Evolutionary conservation across 2,113 vertebrate species (phyloP).

Genomic region (Semnornis frantzii): DNA sequence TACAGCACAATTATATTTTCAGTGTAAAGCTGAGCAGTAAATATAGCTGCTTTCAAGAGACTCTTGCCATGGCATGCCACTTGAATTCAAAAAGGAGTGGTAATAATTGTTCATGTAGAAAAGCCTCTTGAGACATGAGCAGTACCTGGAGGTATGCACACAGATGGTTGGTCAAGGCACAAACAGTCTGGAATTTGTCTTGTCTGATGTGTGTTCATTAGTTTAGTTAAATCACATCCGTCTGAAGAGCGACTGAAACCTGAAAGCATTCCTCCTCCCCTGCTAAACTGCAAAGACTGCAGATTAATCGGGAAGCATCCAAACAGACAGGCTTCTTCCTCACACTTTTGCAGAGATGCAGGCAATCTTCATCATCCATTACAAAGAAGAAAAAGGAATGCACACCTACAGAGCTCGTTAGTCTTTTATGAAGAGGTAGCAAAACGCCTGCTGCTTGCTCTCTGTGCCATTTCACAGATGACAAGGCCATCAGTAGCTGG

Average conservation of each 20-base stretch:
- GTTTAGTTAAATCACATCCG: constrained; percentile 76
- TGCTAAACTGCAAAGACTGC: constrained; percentile 59
- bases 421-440: neutral
- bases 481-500: neutral
- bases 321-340: neutral
- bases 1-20: neutral
- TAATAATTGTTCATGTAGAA: constrained; percentile 76
- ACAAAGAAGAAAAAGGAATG: neutral
- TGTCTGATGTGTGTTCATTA: constrained; percentile 81
- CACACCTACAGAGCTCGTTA: neutral
- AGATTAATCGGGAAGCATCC: constrained; percentile 55
- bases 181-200: constrained; percentile 84
- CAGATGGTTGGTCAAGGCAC: constrained; percentile 81
- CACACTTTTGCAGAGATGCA: neutral
- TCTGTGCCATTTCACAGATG: neutral
- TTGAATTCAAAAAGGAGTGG: constrained; percentile 63
- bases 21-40: constrained; percentile 26
- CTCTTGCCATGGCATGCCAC: constrained; percentile 76
- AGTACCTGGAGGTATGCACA: constrained; percentile 81
- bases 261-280: constrained; percentile 65
- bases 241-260: constrained; percentile 65
- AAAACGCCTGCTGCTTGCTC: neutral
- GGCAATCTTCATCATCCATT: neutral
- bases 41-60: constrained; percentile 43
- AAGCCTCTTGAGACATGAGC: constrained; percentile 83